A percentile compares a stretch with the other conserved stretches of the same genome.
Evolutionary conservation across 2,888 invertebrate genomes (phyloP).

Genomic region (Maniola hyperantus): DNA sequence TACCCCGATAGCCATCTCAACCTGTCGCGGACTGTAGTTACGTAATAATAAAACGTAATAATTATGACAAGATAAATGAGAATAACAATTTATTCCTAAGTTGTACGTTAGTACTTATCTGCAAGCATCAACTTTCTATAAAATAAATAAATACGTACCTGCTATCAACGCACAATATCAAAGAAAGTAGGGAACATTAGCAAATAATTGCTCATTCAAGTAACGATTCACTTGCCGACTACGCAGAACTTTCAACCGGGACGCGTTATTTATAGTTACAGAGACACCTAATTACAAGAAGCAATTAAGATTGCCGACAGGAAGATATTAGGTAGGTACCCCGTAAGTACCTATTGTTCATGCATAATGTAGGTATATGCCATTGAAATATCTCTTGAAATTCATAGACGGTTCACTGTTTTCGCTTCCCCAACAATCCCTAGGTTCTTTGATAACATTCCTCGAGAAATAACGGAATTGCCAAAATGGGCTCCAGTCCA

Average conservation of each 20-base stretch:
- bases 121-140: constrained; percentile 7
- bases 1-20: too few species aligned
- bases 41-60: not conserved
- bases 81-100: not conserved
- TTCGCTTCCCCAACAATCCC: too few species aligned
- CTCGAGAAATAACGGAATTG: not conserved
- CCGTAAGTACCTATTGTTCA: constrained; percentile 32
- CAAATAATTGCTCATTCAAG: constrained; percentile 36
- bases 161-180: constrained; percentile 22
- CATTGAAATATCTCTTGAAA: constrained; percentile 26
- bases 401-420: not conserved
- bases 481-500: not conserved
- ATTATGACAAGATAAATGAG: not conserved
- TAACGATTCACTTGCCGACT: constrained; percentile 21
- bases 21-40: too few species aligned
- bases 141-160: constrained; percentile 6
- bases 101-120: not conserved
- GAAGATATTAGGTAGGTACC: constrained; percentile 32
- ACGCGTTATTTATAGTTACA: constrained; percentile 37
- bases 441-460: too few species aligned
- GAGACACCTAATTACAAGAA: constrained; percentile 42
- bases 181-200: constrained; percentile 31
- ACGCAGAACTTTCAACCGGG: constrained; percentile 33
- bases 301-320: constrained; percentile 43
- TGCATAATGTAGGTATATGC: constrained; percentile 25